A percentile compares a stretch with the other conserved stretches of the same genome.
Evolutionary conservation across 2,113 vertebrate species (phyloP).

Genomic region (Dryoscopus gambensis): DNA sequence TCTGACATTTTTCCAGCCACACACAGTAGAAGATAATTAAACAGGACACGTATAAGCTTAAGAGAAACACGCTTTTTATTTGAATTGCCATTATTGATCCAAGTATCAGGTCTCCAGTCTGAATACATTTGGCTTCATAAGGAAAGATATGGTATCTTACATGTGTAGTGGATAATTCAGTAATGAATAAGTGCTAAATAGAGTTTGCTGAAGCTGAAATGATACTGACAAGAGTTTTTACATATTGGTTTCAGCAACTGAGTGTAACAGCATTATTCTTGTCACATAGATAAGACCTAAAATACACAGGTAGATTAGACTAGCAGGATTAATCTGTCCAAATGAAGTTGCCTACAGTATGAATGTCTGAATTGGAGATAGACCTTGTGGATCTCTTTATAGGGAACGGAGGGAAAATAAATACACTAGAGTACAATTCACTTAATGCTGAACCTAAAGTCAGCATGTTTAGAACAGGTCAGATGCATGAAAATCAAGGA

Average conservation of each 20-base stretch:
- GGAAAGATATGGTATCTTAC: neutral
- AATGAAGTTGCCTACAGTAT: neutral
- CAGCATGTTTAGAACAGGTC: neutral
- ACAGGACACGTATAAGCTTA: neutral
- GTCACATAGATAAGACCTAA: neutral
- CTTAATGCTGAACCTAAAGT: neutral
- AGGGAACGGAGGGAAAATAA: neutral
- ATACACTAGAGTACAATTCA: neutral
- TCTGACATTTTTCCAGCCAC: neutral
- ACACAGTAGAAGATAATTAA: neutral
- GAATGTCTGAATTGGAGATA: neutral
- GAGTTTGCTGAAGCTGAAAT: neutral
- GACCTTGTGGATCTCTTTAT: neutral
- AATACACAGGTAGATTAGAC: neutral
- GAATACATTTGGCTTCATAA: neutral
- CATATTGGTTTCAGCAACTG: neutral
- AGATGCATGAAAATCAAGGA: neutral
- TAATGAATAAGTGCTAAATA: neutral
- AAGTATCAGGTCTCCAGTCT: neutral
- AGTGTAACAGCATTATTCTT: neutral
- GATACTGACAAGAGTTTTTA: neutral
- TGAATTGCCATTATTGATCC: slow-evolving; percentile 40
- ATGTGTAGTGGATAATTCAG: neutral
- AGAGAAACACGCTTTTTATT: neutral
- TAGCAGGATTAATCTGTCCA: neutral